Evolutionary conservation across 2,797 vertebrate genomes (phyloP).

Genomic region (Acanthornis magna): DNA sequence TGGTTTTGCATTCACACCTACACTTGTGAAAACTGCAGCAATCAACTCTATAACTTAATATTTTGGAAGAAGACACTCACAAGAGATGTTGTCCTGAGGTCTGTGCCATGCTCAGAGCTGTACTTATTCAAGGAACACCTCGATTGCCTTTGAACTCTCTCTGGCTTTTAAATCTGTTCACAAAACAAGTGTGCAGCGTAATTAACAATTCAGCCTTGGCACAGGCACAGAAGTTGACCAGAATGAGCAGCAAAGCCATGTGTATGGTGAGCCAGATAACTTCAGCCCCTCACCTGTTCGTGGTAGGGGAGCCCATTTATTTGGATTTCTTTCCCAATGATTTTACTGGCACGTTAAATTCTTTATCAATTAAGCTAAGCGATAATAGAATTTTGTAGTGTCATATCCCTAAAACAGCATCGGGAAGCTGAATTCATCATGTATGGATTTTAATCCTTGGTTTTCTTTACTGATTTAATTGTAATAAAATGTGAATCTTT

Average conservation of each 20-base stretch:
- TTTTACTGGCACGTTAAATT: neutral
- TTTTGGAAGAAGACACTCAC: neutral
- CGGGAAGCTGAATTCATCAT: neutral
- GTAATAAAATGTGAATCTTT: neutral
- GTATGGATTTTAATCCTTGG: neutral
- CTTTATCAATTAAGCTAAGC: neutral
- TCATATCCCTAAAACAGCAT: rapidly evolving
- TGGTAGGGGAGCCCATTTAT: neutral
- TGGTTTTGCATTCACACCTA: neutral
- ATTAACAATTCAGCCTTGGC: neutral
- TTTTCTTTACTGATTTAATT: neutral
- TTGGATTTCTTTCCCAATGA: neutral
- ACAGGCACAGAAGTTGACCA: neutral
- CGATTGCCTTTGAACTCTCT: neutral
- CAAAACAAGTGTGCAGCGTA: neutral
- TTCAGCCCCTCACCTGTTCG: neutral
- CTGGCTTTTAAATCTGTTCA: neutral
- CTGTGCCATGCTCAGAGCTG: neutral
- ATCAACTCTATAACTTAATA: neutral
- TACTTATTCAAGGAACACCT: neutral
- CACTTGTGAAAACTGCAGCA: neutral
- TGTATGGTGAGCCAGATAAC: neutral
- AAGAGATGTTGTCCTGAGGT: neutral
- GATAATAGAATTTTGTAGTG: neutral
- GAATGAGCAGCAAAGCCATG: neutral